phyloP scores from a whole-genome alignment of 2,797 vertebrate genomes.

The Oceanodroma leucorhoa region DNA sequence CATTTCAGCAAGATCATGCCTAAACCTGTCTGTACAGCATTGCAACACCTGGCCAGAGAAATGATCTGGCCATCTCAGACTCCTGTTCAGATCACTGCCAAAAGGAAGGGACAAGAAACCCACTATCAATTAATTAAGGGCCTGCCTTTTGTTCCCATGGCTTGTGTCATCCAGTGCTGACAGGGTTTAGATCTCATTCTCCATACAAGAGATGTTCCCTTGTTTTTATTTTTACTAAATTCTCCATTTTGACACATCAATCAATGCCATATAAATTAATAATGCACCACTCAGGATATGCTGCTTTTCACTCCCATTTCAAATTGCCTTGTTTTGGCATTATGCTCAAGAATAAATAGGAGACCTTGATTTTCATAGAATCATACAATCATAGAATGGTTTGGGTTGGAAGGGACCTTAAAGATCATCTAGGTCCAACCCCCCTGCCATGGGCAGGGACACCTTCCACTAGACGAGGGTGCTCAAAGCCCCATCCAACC shows the following conservation, averaged over 20 bases:
- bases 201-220: not conserved
- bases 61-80: not conserved
- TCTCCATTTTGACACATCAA: not conserved
- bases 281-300: not conserved
- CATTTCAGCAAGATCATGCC: not conserved
- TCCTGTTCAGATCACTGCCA: not conserved
- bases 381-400: too few relatives aligned
- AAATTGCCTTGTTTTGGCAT: constrained; percentile 3
- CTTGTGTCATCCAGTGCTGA: not conserved
- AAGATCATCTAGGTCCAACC: too few relatives aligned
- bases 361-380: constrained; percentile 19
- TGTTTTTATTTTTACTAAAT: constrained; percentile 23
- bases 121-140: not conserved
- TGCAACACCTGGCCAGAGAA: not conserved
- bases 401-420: too few relatives aligned
- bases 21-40: not conserved
- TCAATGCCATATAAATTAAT: constrained; percentile 34
- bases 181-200: not conserved
- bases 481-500: too few relatives aligned
- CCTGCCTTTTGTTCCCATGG: not conserved
- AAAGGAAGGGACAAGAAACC: not conserved
- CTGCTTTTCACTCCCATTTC: constrained; percentile 22
- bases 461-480: too few relatives aligned
- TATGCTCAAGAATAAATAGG: constrained; percentile 23
- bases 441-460: too few relatives aligned